Evolutionary conservation across 2,888 invertebrate genomes (phyloP), one percentile per base, ranked within the genome.

Genomic region (Notodonta dromedarius): DNA sequence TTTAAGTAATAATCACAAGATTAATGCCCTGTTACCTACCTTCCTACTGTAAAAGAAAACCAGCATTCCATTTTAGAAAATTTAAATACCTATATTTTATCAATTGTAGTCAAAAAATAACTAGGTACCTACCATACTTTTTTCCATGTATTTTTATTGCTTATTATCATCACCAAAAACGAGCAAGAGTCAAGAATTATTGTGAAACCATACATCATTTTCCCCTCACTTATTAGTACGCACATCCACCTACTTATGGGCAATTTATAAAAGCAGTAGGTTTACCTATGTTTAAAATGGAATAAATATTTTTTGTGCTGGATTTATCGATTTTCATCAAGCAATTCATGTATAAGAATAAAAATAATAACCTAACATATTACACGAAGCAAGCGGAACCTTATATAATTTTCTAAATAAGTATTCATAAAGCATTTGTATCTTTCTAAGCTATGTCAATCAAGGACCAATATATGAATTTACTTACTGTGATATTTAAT

Each of bases 401-500:
- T 52, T 52, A 32, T 52, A 32, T 13, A 52, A 24, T 51, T 48
- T 48, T 14, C 48, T 8, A 4, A 16, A 6, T 46, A 46, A n/a
- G n/a, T n/a, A 46, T 46, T 46, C 3, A n/a, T n/a, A n/a, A n/a
- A 46, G n/a, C 46, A 46, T 46, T 46, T 46, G 46, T 13, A 13
- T n/a, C 2, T n/a, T 24, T 24, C 24, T 46, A 46, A 6, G 5
- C 9, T 42, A 9, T 42, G 5, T 35, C 35, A 7, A 42, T 42
- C 24, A 8, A 11, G 9, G 11, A 42, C 9, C 42, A 42, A 42
- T 42, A 42, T 46, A 46, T 11, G n/a, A 46, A 46, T 76, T 74
- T 73, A 81, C 80, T 71, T 78, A 73, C 70, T 71, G 70, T 75
- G 71, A 77, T 71, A 65, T 76, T 73, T 69, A 61, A 67, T 65